phyloP scores from a whole-genome alignment of 2,797 vertebrate genomes.

The Danio kyathit region DNA sequence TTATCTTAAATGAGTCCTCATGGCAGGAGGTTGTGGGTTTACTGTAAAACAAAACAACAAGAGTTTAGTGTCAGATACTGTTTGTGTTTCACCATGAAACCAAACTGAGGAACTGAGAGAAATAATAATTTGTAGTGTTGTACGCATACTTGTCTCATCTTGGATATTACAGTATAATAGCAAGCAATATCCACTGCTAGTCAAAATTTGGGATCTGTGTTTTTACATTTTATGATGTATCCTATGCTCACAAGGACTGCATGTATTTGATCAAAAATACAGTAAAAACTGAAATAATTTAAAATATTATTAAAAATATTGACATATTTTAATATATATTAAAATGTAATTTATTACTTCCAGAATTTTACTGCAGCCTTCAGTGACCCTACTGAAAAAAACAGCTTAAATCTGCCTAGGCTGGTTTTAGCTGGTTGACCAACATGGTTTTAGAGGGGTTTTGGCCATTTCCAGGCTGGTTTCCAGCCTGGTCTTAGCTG shows the following conservation, averaged over 20 bases:
- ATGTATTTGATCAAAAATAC: background rate
- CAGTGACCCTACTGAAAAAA: too few species aligned
- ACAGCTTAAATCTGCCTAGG: too few species aligned
- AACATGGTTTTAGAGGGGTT: too few species aligned
- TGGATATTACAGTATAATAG: background rate
- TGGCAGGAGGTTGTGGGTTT: constrained; percentile 78
- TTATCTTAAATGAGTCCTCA: constrained; percentile 85
- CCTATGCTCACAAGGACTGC: background rate
- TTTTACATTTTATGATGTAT: background rate
- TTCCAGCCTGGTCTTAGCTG: too few species aligned
- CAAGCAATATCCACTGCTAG: background rate
- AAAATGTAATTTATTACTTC: too few species aligned
- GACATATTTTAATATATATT: too few species aligned
- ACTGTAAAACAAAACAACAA: constrained; percentile 71
- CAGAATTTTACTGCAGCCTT: background rate
- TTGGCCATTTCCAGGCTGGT: too few species aligned
- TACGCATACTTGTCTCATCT: background rate
- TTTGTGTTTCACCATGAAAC: background rate
- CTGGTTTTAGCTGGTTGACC: too few species aligned
- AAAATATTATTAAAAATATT: too few species aligned
- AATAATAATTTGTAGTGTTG: background rate
- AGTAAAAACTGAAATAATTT: background rate
- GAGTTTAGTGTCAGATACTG: background rate
- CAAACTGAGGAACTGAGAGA: background rate
- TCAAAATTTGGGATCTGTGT: background rate